Base-by-base conservation (phyloP, 2,888 invertebrate genomes). In the Tachina grossa region DNA sequence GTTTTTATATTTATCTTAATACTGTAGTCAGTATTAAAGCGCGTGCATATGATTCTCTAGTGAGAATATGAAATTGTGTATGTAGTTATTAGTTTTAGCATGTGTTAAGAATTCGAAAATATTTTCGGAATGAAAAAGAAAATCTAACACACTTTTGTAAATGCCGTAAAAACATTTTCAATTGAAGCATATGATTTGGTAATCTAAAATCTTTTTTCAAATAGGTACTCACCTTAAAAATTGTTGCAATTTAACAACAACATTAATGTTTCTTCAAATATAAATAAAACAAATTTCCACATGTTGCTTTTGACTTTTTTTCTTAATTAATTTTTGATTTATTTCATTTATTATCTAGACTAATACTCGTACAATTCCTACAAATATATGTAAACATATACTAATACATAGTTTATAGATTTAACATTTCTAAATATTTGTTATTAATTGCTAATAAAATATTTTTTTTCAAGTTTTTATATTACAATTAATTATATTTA, bases 401-500 rank as follows among this genome's bases (percentile, higher is more conserved):
- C 19, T 51, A 19, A 49, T 69, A 69, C 13, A 63, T 55, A 16
- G n/a, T 63, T 31, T 13, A 72, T 59, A 13, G 14, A 16, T 61
- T 68, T 61, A 61, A 61, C 41, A 68, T 68, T n/a, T 75, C 81
- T 74, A 75, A 66, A 4, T 59, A 2, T 49, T 22, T 74, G 6
- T 13, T 74, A 79, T 77, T 61, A 76, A 69, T 45, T 75, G 75
- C 68, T 82, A 82, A 41, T 82, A 63, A 63, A 63, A 65, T 76
- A 43, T 74, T 66, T 49, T 22, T 22, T 43, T 57, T 47, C 39
- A 51, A 61, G 0, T 51, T 74, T 51, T 65, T 31, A 55, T 45
- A 65, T 65, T 76, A 66, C 76, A 9, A 53, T 14, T 51, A 16
- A 0, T 47, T 31, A 41, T 22, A 22, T 45, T 31, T 53, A 16